These are phyloP conservation scores for Equus przewalskii DNA, from an alignment of 2,113 vertebrate species.

Conservation along the genomic window DNA sequence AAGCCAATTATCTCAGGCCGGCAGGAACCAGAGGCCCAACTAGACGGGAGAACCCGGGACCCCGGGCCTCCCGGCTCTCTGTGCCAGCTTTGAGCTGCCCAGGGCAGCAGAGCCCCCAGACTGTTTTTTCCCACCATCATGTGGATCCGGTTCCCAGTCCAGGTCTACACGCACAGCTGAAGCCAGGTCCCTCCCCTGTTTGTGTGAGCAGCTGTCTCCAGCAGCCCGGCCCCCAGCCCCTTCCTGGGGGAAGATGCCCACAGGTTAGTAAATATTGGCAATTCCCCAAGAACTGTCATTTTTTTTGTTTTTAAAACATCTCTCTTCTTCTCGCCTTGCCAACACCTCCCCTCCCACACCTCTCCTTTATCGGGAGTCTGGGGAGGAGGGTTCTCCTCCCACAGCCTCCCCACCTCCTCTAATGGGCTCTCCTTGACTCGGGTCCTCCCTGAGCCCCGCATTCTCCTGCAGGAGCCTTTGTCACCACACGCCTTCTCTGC, in stretches of 20 bases:
- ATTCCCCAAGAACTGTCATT: constrained; percentile 82
- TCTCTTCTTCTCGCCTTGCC: constrained; percentile 83
- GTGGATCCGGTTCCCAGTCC: constrained; percentile 80
- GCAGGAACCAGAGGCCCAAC: not conserved
- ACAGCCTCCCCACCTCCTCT: not conserved
- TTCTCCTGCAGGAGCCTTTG: fast-evolving
- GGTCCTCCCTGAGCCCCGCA: fast-evolving
- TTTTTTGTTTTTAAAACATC: constrained; percentile 84
- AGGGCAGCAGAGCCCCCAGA: fast-evolving
- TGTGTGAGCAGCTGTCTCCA: constrained; percentile 55
- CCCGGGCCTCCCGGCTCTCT: not conserved
- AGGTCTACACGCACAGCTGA: constrained; percentile 51
- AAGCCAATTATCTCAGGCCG: not conserved
- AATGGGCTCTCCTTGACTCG: not conserved
- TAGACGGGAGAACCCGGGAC: too few species aligned
- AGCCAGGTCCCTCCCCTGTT: not conserved
- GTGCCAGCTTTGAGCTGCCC: not conserved
- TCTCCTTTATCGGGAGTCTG: constrained; percentile 70
- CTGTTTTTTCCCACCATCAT: not conserved
- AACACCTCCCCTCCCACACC: constrained; percentile 75
- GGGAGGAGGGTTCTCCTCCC: not conserved
- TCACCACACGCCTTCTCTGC: not conserved
- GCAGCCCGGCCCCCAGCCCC: not conserved
- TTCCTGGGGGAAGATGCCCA: constrained; percentile 80
- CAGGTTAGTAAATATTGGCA: constrained; percentile 86